These are phyloP conservation scores for Cataglyphis hispanica DNA, from an alignment of 1,140 invertebrate species.

Conservation along the genomic window DNA sequence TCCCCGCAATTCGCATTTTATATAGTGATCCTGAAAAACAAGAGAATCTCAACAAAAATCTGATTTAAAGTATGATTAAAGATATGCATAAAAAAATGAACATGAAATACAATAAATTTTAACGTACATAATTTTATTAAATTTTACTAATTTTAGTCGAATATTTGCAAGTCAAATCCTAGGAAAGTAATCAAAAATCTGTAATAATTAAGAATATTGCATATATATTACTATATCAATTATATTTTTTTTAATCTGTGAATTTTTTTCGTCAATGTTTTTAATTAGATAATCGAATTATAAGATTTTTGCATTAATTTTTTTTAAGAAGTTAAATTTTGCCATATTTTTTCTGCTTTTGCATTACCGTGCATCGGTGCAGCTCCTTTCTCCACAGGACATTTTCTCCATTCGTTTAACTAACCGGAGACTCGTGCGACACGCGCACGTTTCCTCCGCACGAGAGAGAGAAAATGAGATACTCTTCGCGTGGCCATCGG, in stretches of 20 bases:
- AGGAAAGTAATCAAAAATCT: neutral
- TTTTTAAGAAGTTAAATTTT: slow-evolving; percentile 3
- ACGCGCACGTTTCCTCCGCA: neutral
- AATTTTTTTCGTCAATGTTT: neutral
- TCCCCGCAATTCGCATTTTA: neutral
- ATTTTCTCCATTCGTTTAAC: slow-evolving; percentile 65
- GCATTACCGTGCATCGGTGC: neutral
- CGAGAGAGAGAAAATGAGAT: slow-evolving; percentile 32
- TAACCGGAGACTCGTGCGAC: slow-evolving; percentile 3
- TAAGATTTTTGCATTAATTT: neutral
- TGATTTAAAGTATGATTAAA: neutral
- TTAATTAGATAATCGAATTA: neutral
- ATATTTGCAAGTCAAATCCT: neutral
- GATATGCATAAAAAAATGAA: neutral
- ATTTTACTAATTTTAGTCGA: neutral
- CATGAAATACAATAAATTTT: neutral
- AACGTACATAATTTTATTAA: neutral
- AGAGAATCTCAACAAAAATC: neutral
- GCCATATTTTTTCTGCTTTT: slow-evolving; percentile 5
- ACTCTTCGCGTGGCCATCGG: slow-evolving; percentile 38
- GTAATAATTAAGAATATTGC: neutral
- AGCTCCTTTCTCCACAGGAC: slow-evolving; percentile 57
- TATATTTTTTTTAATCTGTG: neutral
- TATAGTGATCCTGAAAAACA: neutral
- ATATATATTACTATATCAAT: neutral